Base-by-base conservation (phyloP, 1,140 invertebrate genomes). In the Magallana gigas region DNA sequence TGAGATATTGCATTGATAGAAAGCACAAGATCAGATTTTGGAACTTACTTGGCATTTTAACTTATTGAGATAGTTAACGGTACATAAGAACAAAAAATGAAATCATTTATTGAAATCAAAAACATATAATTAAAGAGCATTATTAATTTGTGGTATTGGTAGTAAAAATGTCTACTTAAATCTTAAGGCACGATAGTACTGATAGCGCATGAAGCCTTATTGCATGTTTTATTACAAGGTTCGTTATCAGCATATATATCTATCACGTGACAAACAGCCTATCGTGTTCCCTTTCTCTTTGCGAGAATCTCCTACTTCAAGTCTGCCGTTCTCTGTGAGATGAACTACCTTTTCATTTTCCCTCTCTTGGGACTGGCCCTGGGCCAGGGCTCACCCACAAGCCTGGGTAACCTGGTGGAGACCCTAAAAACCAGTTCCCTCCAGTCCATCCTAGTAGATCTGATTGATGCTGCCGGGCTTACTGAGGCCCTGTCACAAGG, bases 401-500 rank as follows among this genome's bases (percentile, higher is more conserved):
- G 71, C 14, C 57, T 81, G 1, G 48, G 14, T 16, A 84, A 88
- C 80, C 68, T 88, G 1, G 84, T 87, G 4, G 58, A 59, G 16
- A 58, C 58, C n/a, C 80, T 88, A 5, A 82, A 59, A 8, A 84
- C 57, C 0, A 81, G 83, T 16, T 60, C 57, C 9, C 57, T 81
- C 58, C 85, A 88, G 62, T 57, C 84, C n/a, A 84, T 36, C 1
- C 16, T 90, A 3, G 81, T 85, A 18, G 58, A 84, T 9, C 84
- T 90, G 2, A 71, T 90, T n/a, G 64, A 86, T 11, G 14, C 57
- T 56, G 90, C 90, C 18, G 90, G 90, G 57, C 80, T 90, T 16
- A 87, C 87, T 6, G 88, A 90, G 81, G 76, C 58, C 14, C 82
- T 90, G 1, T 87, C 85, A 14, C 83, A 87, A 18, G 88, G 83